A percentile compares a stretch with the other conserved stretches of the same genome.
phyloP scores from a whole-genome alignment of 2,888 invertebrate genomes.

The Nowickia ferox region DNA sequence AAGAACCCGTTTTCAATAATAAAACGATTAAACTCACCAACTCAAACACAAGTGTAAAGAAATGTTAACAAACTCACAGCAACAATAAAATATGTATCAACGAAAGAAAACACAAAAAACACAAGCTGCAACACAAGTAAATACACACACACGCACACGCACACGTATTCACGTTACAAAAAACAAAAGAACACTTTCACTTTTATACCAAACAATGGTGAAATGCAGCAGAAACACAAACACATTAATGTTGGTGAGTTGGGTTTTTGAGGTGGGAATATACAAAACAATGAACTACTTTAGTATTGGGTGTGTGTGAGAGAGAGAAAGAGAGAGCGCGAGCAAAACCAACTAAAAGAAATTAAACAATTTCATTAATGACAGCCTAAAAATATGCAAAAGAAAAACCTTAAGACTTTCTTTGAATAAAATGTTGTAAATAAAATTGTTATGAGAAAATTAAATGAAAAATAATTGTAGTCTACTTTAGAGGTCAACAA shows the following conservation, averaged over 20 bases:
- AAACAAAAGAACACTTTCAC: slow-evolving; percentile 62
- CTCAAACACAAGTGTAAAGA: neutral
- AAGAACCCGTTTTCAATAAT: slow-evolving; percentile 45
- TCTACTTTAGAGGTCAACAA: slow-evolving; percentile 59
- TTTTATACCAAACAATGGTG: slow-evolving; percentile 44
- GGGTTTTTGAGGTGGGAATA: slow-evolving; percentile 10
- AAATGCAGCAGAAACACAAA: slow-evolving; percentile 41
- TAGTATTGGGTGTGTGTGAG: neutral
- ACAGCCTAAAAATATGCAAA: slow-evolving; percentile 65
- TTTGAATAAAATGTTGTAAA: neutral
- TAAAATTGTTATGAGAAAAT: slow-evolving; percentile 45
- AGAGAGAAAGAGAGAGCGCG: slow-evolving; percentile 11
- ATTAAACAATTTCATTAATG: slow-evolving; percentile 23
- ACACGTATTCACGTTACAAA: neutral
- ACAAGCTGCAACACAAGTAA: slow-evolving; percentile 21
- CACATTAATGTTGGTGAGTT: slow-evolving; percentile 5
- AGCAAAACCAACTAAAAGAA: slow-evolving; percentile 30
- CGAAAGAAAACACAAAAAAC: slow-evolving; percentile 29
- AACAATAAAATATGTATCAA: slow-evolving; percentile 16
- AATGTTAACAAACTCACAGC: slow-evolving; percentile 28
- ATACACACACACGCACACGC: slow-evolving; percentile 14
- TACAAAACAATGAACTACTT: neutral
- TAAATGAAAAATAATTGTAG: slow-evolving; percentile 50
- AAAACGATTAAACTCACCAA: slow-evolving; percentile 10
- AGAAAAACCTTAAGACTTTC: slow-evolving; percentile 62